phyloP scores from a whole-genome alignment of 1,140 invertebrate genomes.

The Bombus waltoni region DNA sequence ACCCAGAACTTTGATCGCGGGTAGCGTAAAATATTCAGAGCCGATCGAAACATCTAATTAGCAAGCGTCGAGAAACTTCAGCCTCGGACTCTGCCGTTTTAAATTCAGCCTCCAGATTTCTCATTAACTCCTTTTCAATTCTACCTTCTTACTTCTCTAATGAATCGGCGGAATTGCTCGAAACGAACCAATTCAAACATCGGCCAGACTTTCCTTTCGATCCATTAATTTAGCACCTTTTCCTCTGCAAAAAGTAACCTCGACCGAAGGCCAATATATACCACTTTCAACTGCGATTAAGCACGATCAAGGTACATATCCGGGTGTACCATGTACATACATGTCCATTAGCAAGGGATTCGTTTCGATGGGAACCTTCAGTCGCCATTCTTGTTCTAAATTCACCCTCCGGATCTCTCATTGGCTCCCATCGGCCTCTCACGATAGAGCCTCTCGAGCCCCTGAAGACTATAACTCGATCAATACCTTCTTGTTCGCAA shows the following conservation, averaged over 20 bases:
- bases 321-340: constrained; percentile 8
- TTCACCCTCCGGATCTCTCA: constrained; percentile 45
- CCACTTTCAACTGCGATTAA: constrained; percentile 23
- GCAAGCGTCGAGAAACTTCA: constrained; percentile 18
- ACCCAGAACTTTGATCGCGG: constrained; percentile 6
- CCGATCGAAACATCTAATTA: constrained; percentile 27
- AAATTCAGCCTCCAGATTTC: constrained; percentile 15
- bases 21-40: constrained; percentile 3
- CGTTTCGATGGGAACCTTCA: constrained; percentile 17
- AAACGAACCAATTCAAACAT: constrained; percentile 29
- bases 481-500: constrained; percentile 49
- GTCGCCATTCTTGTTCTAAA: constrained; percentile 47
- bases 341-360: constrained; percentile 14
- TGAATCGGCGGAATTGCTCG: neutral
- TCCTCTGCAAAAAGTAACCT: constrained; percentile 2
- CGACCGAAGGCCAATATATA: neutral
- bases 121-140: constrained; percentile 41
- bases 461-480: constrained; percentile 50
- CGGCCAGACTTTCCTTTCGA: constrained; percentile 15
- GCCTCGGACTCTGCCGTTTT: neutral
- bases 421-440: constrained; percentile 31
- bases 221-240: constrained; percentile 32
- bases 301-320: constrained; percentile 24
- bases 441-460: constrained; percentile 30
- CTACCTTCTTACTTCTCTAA: constrained; percentile 17